phyloP scores from a whole-genome alignment of 2,113 vertebrate species.

The Pomatostomus ruficeps region DNA sequence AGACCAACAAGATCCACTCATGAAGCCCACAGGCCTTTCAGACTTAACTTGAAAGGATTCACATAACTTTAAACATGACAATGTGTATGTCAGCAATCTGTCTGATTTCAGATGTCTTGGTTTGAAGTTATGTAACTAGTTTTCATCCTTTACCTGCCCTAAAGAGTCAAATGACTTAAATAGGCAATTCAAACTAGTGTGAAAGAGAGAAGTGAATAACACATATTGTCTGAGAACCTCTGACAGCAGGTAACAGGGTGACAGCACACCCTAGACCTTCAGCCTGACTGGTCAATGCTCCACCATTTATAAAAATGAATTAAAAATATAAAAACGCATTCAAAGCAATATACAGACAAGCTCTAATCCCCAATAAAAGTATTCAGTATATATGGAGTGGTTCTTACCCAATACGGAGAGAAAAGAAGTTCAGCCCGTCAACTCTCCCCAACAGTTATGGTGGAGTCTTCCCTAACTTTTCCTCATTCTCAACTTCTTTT shows the following conservation, averaged over 20 bases:
- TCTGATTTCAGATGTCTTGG: background rate
- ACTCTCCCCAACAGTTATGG: background rate
- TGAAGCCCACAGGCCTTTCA: background rate
- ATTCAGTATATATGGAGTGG: background rate
- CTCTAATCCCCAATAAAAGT: background rate
- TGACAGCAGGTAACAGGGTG: background rate
- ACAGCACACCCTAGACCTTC: background rate
- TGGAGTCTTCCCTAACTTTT: background rate
- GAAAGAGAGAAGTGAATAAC: background rate
- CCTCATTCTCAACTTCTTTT: background rate
- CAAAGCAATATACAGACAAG: background rate
- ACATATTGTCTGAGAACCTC: background rate
- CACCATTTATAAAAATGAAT: background rate
- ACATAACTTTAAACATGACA: background rate
- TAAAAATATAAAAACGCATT: background rate
- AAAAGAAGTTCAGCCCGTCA: background rate
- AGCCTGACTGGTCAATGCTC: accelerated
- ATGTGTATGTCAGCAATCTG: background rate
- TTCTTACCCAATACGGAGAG: background rate
- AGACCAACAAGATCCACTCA: accelerated
- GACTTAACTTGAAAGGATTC: background rate
- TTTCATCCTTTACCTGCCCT: background rate
- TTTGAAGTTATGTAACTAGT: background rate
- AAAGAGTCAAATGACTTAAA: background rate
- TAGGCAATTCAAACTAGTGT: background rate